Base-by-base conservation (phyloP, 2,888 invertebrate genomes). In the Melangyna quadrimaculata region DNA sequence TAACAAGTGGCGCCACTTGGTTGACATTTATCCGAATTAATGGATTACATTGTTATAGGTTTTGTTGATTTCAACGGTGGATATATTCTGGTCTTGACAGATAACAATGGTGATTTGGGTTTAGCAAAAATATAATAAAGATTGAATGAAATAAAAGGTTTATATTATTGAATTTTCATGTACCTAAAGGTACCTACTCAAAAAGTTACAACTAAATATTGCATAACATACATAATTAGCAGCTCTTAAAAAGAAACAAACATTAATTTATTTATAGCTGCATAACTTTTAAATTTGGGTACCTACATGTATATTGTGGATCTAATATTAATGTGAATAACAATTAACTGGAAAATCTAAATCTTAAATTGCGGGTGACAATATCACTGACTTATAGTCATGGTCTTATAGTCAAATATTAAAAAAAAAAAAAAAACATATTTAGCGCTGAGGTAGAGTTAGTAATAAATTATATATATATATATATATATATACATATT, bases 21-120 rank as follows among this genome's bases (percentile, higher is more conserved):
- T 74, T 83, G 83, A 83, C 83, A 72, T 70, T 83, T 65, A 83
- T 83, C 83, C 73, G 78, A 78, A 83, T 83, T 83, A 83, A 83
- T 78, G 63, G 78, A 74, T 63, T 57, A 74, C 53, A 82, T 69
- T 82, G 69, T 55, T 73, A 37, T 78, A 61, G 8, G 17, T 37
- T 61, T 19, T 32, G 17, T 51, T 27, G 27, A 12, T 67, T 67
- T 48, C 32, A 51, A 9, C 22, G n/a, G 24, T 4, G 19, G 19
- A n/a, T 29, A 7, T 48, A 17, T 12, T 51, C 27, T 35, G 59
- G 22, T 65, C 53, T 65, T 55, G 55, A 45, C 27, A 37, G 63
- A 74, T 65, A 63, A 40, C 10, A 19, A 22, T 8, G 12, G 53
- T 29, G 17, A 53, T 45, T 40, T 29, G 53, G 27, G 53, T 55